Percentiles rank a stretch among this genome's conserved stretches.
phyloP scores from a whole-genome alignment of 2,888 invertebrate species.

The Ectemnius cavifrons region DNA sequence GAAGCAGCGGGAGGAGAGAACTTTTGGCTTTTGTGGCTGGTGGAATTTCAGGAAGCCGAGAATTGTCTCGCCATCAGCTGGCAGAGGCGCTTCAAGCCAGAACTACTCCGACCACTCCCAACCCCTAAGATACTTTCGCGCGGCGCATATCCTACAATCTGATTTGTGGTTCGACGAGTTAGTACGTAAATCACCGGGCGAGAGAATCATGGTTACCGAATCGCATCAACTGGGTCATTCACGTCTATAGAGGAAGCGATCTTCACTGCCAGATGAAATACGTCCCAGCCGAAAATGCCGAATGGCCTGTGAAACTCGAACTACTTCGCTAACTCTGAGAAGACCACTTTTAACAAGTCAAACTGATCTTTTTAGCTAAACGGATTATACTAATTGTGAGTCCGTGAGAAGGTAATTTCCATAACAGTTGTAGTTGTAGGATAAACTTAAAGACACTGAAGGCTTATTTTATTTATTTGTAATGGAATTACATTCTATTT shows the following conservation, averaged over 20 bases:
- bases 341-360: too few species aligned
- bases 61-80: slow-evolving; percentile 42
- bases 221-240: slow-evolving; percentile 10
- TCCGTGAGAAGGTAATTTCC: too few species aligned
- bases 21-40: slow-evolving; percentile 43
- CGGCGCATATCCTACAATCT: slow-evolving; percentile 30
- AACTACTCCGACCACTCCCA: slow-evolving; percentile 29
- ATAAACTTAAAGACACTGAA: too few species aligned
- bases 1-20: slow-evolving; percentile 19
- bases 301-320: too few species aligned
- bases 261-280: not conserved
- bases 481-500: too few species aligned
- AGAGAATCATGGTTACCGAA: slow-evolving; percentile 2
- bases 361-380: too few species aligned
- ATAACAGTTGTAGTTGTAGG: too few species aligned
- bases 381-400: too few species aligned
- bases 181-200: slow-evolving; percentile 29
- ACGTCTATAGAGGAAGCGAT: not conserved
- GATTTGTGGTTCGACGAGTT: slow-evolving; percentile 41
- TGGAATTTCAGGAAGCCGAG: slow-evolving; percentile 37
- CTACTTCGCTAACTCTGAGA: too few species aligned
- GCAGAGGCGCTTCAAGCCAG: slow-evolving; percentile 24
- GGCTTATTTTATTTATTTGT: too few species aligned
- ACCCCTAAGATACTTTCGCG: slow-evolving; percentile 26
- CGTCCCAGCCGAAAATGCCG: not conserved